Evolutionary conservation across 1,140 invertebrate genomes (phyloP).

Genomic region (Drosophila athabasca): DNA sequence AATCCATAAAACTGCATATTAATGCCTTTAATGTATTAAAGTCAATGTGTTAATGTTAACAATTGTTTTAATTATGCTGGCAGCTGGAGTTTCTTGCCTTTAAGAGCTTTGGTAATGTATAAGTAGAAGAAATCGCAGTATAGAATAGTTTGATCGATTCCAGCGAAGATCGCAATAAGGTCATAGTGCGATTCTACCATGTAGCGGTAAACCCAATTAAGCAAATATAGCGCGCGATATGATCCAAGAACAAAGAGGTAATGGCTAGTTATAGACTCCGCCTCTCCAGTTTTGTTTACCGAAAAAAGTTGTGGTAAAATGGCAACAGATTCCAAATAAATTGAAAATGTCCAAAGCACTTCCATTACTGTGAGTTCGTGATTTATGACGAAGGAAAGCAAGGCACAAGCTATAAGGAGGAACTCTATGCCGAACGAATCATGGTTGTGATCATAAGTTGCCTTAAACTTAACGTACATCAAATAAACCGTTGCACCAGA

Average conservation of each 20-base stretch:
- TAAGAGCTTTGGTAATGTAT: constrained; percentile 99
- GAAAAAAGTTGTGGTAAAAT: constrained; percentile 99
- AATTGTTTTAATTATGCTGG: constrained; percentile 89
- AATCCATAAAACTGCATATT: no score
- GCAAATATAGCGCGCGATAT: constrained; percentile 97
- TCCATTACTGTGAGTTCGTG: constrained; percentile 97
- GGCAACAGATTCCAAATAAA: constrained; percentile 99
- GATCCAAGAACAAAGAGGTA: constrained; percentile 99
- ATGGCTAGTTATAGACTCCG: constrained; percentile 99
- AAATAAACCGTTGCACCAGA: constrained; percentile 97
- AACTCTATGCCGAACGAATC: constrained; percentile 99
- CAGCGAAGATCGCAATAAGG: constrained; percentile 97
- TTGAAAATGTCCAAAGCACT: constrained; percentile 99
- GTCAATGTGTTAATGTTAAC: no score
- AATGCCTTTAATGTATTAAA: no score
- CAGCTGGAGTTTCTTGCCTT: constrained; percentile 97
- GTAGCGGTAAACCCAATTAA: constrained; percentile 99
- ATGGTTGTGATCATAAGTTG: constrained; percentile 98
- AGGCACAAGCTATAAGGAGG: constrained; percentile 92
- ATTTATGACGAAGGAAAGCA: constrained; percentile 96
- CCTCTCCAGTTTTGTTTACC: constrained; percentile 99
- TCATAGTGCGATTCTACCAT: constrained; percentile 97
- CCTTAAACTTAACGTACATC: constrained; percentile 99
- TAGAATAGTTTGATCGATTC: constrained; percentile 97
- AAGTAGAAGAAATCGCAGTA: constrained; percentile 99